phyloP scores from a whole-genome alignment of 1,140 invertebrate genomes.

The Dendroctonus ponderosae region DNA sequence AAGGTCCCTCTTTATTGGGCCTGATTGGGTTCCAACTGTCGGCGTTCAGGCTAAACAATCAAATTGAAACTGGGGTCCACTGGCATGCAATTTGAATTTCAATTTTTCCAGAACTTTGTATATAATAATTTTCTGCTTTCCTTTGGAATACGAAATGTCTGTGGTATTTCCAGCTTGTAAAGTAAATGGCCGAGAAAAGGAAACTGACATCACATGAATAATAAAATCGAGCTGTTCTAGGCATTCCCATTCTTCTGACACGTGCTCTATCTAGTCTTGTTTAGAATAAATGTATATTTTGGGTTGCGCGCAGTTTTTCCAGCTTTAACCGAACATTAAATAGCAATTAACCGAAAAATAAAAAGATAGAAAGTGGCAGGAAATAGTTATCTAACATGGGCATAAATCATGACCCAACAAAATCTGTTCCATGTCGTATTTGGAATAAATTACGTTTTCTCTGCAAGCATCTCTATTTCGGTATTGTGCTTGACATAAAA shows the following conservation, averaged over 20 bases:
- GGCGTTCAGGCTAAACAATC: background rate
- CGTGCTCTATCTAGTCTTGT: too few species aligned
- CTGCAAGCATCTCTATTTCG: slow-evolving; percentile 12
- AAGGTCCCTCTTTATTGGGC: background rate
- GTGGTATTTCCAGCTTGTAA: slow-evolving; percentile 13
- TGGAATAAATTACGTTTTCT: slow-evolving; percentile 24
- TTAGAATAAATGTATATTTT: too few species aligned
- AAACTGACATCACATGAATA: slow-evolving; percentile 12
- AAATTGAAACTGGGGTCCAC: background rate
- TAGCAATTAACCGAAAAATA: too few species aligned
- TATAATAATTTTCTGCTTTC: slow-evolving; percentile 12
- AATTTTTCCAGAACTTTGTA: slow-evolving; percentile 3
- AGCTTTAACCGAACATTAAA: background rate
- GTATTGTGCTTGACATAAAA: slow-evolving; percentile 21
- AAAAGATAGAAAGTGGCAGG: too few species aligned
- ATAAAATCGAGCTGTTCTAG: slow-evolving; percentile 4
- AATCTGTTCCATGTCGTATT: slow-evolving; percentile 19
- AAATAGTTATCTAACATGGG: background rate
- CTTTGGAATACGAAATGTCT: slow-evolving; percentile 18
- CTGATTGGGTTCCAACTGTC: background rate
- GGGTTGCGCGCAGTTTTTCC: background rate
- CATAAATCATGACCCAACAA: slow-evolving; percentile 16
- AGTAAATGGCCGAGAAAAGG: slow-evolving; percentile 17
- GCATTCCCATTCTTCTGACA: too few species aligned
- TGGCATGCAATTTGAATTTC: background rate